Base-by-base conservation (phyloP, 1,140 invertebrate species). In the Bombus affinis region DNA sequence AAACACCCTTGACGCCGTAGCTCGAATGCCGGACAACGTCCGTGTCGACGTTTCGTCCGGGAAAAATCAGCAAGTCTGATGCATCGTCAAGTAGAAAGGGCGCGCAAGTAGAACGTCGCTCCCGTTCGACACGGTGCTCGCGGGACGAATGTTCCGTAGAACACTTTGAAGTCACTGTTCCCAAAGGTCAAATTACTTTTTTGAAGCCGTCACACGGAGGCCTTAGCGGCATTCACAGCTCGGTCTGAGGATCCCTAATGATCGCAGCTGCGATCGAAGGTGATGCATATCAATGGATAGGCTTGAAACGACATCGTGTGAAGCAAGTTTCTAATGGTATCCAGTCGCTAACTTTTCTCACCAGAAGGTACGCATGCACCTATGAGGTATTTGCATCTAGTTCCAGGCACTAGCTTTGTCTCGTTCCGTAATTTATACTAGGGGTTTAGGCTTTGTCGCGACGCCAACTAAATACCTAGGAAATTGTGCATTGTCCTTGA, bases 51-150 rank as follows among this genome's bases (percentile, higher is more conserved):
- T 91, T 88, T 59, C 85, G 88, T 74, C 81, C 86, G 84, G 81
- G 78, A 93, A 92, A 95, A 94, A 95, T 94, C 94, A 95, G 94
- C 94, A 95, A 95, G 92, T 95, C 93, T 93, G 93, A 95, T 95
- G 89, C 82, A 83, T 75, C 82, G 83, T 85, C 90, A 91, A 93
- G 92, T 92, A 91, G 91, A 89, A 90, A 92, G 83, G 91, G 85
- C 73, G 70, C 85, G 76, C 88, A 90, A 90, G 89, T 90, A 88
- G 89, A 90, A 86, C 82, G 82, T 47, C 39, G 81, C 83, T 68
- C 79, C 53, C 74, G 87, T 73, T 76, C 77, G 83, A 73, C 74
- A 73, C 71, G 76, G 76, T 76, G 76, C 71, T 87, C 84, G 72
- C 86, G 88, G 88, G 82, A 90, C 89, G 74, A 82, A 71, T 77